A percentile compares a stretch with the other conserved stretches of the same genome.
Conservation (phyloP, 2,797 vertebrate species). For the Erithacus rubecula region DNA sequence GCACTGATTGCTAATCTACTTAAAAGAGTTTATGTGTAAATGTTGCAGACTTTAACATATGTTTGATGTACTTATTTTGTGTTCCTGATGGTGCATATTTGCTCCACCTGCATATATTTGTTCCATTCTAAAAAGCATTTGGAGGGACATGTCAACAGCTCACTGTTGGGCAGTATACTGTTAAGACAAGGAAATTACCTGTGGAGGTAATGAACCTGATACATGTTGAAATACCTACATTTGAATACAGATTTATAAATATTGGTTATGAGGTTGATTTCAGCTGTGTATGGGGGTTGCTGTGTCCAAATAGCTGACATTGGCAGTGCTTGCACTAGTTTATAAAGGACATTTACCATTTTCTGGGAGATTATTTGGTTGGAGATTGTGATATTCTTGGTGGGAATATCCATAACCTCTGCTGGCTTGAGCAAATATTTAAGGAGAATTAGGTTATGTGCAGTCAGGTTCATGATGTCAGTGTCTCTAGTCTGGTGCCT, state of each 20-base stretch:
- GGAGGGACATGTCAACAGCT: not conserved
- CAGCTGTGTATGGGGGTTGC: not conserved
- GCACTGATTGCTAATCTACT: not conserved
- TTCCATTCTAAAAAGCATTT: not conserved
- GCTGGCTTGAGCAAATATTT: not conserved
- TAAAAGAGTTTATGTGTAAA: not conserved
- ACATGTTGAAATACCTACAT: not conserved
- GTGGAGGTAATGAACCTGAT: not conserved
- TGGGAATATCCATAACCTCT: not conserved
- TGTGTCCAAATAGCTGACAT: not conserved
- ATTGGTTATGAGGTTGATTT: not conserved
- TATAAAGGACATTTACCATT: not conserved
- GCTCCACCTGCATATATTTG: not conserved
- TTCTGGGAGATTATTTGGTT: not conserved
- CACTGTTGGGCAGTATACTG: not conserved
- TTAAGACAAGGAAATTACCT: not conserved
- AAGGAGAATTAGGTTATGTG: not conserved
- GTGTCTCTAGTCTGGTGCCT: not conserved
- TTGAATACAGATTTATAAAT: not conserved
- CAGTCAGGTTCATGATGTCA: not conserved
- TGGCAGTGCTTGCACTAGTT: not conserved
- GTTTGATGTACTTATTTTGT: not conserved
- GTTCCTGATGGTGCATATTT: not conserved
- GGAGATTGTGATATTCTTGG: not conserved
- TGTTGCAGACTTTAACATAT: not conserved